Base-by-base conservation (phyloP, 2,113 vertebrate genomes). In the Cathartes aura region DNA sequence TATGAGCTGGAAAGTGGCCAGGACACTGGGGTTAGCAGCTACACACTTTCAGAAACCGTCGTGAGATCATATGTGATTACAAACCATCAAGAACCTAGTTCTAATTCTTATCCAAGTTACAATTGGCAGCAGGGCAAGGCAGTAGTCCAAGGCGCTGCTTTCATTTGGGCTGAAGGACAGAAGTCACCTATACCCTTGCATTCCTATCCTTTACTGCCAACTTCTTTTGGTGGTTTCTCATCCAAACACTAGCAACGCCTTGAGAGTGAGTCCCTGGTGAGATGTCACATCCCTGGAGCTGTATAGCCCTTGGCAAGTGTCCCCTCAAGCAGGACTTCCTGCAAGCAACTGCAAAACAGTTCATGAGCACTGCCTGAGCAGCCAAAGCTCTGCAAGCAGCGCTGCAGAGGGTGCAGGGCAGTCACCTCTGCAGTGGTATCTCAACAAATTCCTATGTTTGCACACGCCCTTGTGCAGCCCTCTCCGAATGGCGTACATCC, bases 1-100 rank as follows among this genome's bases (percentile, higher is more conserved):
- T 47, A 47, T 18, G 76, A 96, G 64, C 66, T 96, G 97, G 96
- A 84, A 87, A 56, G 60, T 1, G 13, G 75, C 83, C 96, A 97
- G 89, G 76, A 92, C 56, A n/a, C 86, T 12, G 91, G 94, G 80
- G 80, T 91, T 75, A 90, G n/a, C 80, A 92, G 86, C 86, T 64
- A 87, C 67, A 70, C 45, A 3, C 59, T 95, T 86, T 67, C 80
- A 52, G 70, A 86, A 92, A 75, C 55, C 23, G 2, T 53, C 5
- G 3, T n/a, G 80, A 87, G 80, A 87, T 79, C 47, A 78, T 75
- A 24, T 11, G 36, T 67, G 90, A 93, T 78, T 83, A 87, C 30
- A 87, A 84, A 67, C 68, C 86, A 96, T 59, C 72, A 84, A 64
- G 80, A 92, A 87, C 15, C n/a, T 48, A 18, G 52, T 71, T 75